phyloP scores from a whole-genome alignment of 2,797 vertebrate genomes.

The Momotus momota region DNA sequence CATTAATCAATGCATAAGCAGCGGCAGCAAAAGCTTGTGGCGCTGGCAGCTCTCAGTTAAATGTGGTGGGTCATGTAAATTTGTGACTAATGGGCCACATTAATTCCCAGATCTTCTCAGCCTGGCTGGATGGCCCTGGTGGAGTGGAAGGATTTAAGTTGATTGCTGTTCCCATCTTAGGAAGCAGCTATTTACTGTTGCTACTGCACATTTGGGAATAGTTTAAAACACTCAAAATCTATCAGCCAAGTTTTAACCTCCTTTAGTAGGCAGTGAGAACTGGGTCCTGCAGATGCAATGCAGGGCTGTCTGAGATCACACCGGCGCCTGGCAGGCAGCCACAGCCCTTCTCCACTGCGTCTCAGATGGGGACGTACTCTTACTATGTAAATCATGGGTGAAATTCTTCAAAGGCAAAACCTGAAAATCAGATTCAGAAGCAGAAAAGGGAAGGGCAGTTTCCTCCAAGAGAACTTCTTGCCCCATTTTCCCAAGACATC shows the following conservation, averaged over 20 bases:
- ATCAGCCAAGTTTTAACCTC: neutral
- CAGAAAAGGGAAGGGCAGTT: neutral
- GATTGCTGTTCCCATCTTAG: neutral
- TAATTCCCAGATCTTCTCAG: neutral
- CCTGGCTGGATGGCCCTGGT: neutral
- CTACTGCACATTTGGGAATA: constrained; percentile 4
- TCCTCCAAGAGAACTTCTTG: neutral
- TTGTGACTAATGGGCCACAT: neutral
- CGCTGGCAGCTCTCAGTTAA: neutral
- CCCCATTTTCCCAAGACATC: neutral
- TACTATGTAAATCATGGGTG: fast-evolving
- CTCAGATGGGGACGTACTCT: neutral
- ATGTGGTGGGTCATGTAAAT: fast-evolving
- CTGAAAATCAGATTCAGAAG: neutral
- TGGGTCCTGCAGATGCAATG: neutral
- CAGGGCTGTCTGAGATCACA: neutral
- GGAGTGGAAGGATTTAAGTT: neutral
- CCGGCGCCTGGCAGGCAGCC: neutral
- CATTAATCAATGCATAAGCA: neutral
- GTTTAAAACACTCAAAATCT: neutral
- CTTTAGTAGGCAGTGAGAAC: neutral
- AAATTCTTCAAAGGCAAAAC: neutral
- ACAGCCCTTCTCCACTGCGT: fast-evolving
- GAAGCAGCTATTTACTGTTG: neutral
- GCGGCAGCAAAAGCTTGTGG: fast-evolving